Percentiles rank a stretch among this genome's conserved stretches.
These are phyloP conservation scores for Pagetopsis macropterus DNA, from an alignment of 2,797 vertebrate species.

Conservation along the genomic window DNA sequence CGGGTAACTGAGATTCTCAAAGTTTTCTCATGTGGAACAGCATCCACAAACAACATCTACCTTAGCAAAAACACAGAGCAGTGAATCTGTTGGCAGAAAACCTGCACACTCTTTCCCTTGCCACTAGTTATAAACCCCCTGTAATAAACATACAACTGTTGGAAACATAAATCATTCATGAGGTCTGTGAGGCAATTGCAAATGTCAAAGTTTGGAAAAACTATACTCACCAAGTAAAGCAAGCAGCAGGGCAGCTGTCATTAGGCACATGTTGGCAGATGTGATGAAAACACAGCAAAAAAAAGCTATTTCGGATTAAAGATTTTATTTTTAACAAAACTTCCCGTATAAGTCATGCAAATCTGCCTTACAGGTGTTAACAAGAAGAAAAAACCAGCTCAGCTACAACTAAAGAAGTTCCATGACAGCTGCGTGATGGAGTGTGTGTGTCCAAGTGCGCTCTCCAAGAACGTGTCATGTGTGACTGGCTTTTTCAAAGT, in stretches of 20 bases:
- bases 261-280: conserved; percentile 73
- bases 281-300: conserved; percentile 17
- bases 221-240: conserved; percentile 78
- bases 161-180: not conserved
- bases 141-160: not conserved
- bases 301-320: not conserved
- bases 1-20: not conserved
- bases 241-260: conserved; percentile 63
- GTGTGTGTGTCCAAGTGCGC: conserved; percentile 17
- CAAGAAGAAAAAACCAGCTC: not conserved
- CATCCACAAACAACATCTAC: not conserved
- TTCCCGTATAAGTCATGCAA: conserved; percentile 4
- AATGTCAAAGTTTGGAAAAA: conserved; percentile 3
- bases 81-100: not conserved
- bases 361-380: not conserved
- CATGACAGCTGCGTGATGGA: not conserved
- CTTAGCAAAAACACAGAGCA: not conserved
- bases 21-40: not conserved
- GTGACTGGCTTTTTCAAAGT: conserved; percentile 43
- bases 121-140: conserved; percentile 10
- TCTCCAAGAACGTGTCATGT: conserved; percentile 30
- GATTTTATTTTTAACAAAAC: not conserved
- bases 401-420: not conserved
- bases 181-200: not conserved
- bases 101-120: not conserved